Percentiles rank a stretch among this genome's conserved stretches.
Evolutionary conservation across 1,140 invertebrate genomes (phyloP).

Genomic region (Ceratina australensis): DNA sequence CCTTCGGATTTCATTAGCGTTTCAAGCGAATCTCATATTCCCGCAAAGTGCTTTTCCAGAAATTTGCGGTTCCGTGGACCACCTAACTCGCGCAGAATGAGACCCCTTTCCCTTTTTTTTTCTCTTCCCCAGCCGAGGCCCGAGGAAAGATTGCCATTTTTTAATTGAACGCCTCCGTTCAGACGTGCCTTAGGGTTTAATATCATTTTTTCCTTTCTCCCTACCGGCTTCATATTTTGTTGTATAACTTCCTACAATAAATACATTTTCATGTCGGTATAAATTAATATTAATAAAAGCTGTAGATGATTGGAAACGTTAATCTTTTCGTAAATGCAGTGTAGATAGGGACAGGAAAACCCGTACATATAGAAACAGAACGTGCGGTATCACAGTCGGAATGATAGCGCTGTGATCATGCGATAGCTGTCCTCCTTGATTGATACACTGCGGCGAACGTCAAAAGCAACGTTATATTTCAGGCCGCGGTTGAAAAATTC

Average conservation of each 20-base stretch:
- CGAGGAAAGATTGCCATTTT: neutral
- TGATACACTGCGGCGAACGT: constrained; percentile 50
- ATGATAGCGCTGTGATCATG: constrained; percentile 33
- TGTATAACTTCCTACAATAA: no score
- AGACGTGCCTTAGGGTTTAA: neutral
- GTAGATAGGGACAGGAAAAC: neutral
- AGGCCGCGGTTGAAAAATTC: constrained; percentile 12
- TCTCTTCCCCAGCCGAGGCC: no score
- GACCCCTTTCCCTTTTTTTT: constrained; percentile 25
- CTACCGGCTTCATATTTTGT: no score
- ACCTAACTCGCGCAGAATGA: constrained; percentile 56
- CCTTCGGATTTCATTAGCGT: constrained; percentile 78
- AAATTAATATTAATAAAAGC: no score
- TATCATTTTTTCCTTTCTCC: no score
- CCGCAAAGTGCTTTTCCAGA: constrained; percentile 69
- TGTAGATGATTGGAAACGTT: constrained; percentile 4
- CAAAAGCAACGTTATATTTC: constrained; percentile 48
- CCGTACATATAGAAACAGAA: neutral
- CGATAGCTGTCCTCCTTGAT: constrained; percentile 39
- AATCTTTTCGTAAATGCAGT: neutral
- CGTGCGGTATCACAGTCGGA: constrained; percentile 29
- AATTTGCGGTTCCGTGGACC: constrained; percentile 58
- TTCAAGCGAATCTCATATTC: constrained; percentile 73
- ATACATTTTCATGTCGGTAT: no score
- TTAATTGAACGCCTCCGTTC: constrained; percentile 6